phyloP scores from a whole-genome alignment of 2,113 vertebrate genomes.

The Pseudolaguvia tuberculata region DNA sequence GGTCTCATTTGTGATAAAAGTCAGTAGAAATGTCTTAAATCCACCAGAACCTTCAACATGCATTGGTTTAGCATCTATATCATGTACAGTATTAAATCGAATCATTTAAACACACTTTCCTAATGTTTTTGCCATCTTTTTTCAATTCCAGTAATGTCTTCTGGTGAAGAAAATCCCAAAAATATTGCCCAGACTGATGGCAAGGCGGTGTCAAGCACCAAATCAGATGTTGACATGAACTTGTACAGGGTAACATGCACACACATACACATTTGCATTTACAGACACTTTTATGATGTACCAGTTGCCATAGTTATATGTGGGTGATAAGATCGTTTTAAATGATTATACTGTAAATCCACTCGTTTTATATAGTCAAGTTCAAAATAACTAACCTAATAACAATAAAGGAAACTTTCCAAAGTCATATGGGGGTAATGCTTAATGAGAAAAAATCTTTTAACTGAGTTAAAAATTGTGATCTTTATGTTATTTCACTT shows the following conservation, averaged over 20 bases:
- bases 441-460: not conserved
- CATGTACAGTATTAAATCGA: too few species aligned
- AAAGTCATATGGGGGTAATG: not conserved
- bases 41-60: too few species aligned
- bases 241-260: conserved; percentile 60
- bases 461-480: not conserved
- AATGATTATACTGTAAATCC: not conserved
- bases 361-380: not conserved
- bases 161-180: conserved; percentile 67
- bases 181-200: conserved; percentile 64
- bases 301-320: conserved; percentile 41
- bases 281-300: not conserved
- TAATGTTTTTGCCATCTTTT: not conserved
- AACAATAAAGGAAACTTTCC: not conserved
- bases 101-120: not conserved
- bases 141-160: conserved; percentile 62
- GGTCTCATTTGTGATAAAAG: not conserved
- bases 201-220: conserved; percentile 62
- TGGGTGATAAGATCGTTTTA: not conserved
- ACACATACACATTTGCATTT: not conserved
- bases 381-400: not conserved
- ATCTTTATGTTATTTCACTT: not conserved
- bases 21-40: too few species aligned
- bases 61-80: too few species aligned
- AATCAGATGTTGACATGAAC: conserved; percentile 57